These are phyloP conservation scores for Lophochroa leadbeateri DNA, from an alignment of 2,113 vertebrate species.

Conservation along the genomic window DNA sequence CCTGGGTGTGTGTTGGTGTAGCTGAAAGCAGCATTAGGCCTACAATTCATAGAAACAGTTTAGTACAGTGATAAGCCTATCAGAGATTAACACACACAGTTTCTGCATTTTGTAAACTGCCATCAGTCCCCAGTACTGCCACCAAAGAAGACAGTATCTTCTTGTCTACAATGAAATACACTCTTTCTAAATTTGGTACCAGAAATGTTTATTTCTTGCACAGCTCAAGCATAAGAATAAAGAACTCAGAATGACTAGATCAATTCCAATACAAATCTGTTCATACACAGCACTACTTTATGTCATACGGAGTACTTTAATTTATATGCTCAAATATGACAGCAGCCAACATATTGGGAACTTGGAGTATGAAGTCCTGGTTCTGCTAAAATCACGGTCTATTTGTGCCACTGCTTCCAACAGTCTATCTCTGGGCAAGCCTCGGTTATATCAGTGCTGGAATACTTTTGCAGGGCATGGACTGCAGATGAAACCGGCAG, in stretches of 20 bases:
- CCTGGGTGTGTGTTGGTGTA: not conserved
- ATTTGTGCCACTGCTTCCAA: not conserved
- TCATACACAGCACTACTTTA: not conserved
- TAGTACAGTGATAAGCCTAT: not conserved
- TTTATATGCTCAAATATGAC: not conserved
- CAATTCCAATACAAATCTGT: conserved; percentile 4
- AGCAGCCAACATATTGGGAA: not conserved
- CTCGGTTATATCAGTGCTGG: not conserved
- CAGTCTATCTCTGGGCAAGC: not conserved
- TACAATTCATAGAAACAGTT: conserved; percentile 16
- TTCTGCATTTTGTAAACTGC: conserved; percentile 36
- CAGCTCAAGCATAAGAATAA: conserved; percentile 9
- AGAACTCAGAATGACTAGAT: not conserved
- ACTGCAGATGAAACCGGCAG: not conserved
- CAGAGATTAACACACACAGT: conserved; percentile 25
- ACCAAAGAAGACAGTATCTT: conserved; percentile 30
- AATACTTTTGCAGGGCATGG: not conserved
- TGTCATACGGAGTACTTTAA: not conserved
- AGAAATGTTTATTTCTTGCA: conserved; percentile 42
- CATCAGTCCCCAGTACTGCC: not conserved
- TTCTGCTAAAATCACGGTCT: not conserved
- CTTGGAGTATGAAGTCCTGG: not conserved
- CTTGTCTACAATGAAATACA: conserved; percentile 4
- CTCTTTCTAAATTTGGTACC: conserved; percentile 34
- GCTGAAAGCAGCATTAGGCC: not conserved